A percentile compares a stretch with the other conserved stretches of the same genome.
These are phyloP conservation scores for Antrozous pallidus DNA, from an alignment of 2,797 vertebrate genomes.

Conservation along the genomic window DNA sequence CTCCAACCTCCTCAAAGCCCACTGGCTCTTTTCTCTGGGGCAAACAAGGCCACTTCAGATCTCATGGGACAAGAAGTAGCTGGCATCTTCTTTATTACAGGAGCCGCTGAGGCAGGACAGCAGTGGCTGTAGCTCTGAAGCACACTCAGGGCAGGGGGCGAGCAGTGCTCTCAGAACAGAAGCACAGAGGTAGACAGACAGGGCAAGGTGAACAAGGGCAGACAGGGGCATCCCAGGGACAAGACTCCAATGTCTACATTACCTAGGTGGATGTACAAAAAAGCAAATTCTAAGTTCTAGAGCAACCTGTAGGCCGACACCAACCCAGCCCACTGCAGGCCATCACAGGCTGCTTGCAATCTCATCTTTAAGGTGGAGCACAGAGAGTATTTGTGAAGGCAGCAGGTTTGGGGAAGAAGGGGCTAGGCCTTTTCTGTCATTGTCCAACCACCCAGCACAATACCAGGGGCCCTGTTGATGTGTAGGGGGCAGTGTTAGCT, in stretches of 20 bases:
- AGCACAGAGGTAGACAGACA: background rate
- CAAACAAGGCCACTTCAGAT: conserved; percentile 26
- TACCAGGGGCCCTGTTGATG: background rate
- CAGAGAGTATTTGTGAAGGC: background rate
- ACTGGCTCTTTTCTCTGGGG: background rate
- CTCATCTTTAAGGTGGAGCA: background rate
- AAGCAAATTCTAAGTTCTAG: background rate
- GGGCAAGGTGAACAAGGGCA: background rate
- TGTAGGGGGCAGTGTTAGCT: background rate
- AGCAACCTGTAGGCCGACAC: background rate
- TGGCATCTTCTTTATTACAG: background rate
- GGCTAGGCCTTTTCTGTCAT: background rate
- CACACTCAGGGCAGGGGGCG: fast-evolving
- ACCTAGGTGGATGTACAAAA: background rate
- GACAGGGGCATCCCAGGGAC: background rate
- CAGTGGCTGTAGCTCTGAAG: background rate
- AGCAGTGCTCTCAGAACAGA: background rate
- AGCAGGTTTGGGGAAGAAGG: background rate
- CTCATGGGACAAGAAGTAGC: background rate
- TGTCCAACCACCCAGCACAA: background rate
- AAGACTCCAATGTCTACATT: background rate
- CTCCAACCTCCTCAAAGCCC: background rate
- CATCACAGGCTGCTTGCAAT: background rate
- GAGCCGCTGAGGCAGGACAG: background rate
- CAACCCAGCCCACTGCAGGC: background rate